These are phyloP conservation scores for Alcedo quadribrachys DNA, from an alignment of 2,797 vertebrate species.

Conservation along the genomic window DNA sequence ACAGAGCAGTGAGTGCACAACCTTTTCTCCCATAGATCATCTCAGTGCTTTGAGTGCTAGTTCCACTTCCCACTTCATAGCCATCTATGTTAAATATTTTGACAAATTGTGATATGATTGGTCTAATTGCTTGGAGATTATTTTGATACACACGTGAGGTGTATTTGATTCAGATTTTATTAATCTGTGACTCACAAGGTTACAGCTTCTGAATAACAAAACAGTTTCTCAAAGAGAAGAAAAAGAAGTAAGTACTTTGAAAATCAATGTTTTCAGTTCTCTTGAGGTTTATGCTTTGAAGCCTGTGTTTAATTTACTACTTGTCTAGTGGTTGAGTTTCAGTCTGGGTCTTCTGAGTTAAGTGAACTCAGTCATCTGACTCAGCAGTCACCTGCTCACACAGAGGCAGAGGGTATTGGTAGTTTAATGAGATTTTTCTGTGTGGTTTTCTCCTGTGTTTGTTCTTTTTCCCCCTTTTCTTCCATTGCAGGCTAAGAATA, in stretches of 20 bases:
- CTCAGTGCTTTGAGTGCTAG: neutral
- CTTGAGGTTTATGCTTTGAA: slow-evolving; percentile 1
- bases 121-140: no score
- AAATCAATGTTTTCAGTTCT: neutral
- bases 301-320: neutral
- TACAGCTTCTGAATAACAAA: neutral
- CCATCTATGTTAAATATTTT: neutral
- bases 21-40: neutral
- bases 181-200: neutral
- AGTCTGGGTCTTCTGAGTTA: neutral
- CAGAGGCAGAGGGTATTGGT: neutral
- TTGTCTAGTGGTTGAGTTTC: neutral
- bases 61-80: neutral
- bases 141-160: neutral
- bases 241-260: neutral
- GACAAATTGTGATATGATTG: neutral
- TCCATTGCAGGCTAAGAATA: neutral
- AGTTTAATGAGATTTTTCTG: neutral
- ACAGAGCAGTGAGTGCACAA: neutral
- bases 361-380: neutral
- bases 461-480: neutral
- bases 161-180: neutral
- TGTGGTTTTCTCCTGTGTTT: neutral
- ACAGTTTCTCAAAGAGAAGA: neutral
- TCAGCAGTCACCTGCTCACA: neutral